A percentile compares a stretch with the other conserved stretches of the same genome.
Evolutionary conservation across 2,113 vertebrate species (phyloP).

Genomic region (Cottus gobio): DNA sequence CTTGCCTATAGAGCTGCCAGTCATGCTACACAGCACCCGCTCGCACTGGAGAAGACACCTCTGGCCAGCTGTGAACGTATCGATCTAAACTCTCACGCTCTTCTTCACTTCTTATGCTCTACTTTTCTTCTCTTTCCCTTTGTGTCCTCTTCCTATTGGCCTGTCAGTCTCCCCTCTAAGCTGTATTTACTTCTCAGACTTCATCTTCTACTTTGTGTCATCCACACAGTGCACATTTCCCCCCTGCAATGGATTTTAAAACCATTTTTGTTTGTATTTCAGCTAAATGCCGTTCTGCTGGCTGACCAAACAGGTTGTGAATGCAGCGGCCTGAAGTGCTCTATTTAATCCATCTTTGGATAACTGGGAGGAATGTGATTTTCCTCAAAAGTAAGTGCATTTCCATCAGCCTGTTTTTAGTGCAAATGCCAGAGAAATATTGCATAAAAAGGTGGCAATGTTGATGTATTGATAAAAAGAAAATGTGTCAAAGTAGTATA

Average conservation of each 20-base stretch:
- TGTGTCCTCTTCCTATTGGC: slow-evolving; percentile 28
- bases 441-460: neutral
- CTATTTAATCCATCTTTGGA: neutral
- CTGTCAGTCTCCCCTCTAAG: slow-evolving; percentile 48
- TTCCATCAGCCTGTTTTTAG: neutral
- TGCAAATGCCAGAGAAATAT: neutral
- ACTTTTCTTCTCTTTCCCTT: slow-evolving; percentile 42
- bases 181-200: slow-evolving; percentile 34
- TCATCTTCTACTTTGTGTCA: slow-evolving; percentile 23
- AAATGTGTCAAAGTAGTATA: neutral
- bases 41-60: slow-evolving; percentile 69
- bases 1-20: slow-evolving; percentile 78
- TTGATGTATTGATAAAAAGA: neutral
- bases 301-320: slow-evolving; percentile 13
- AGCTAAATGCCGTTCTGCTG: slow-evolving; percentile 8
- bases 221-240: slow-evolving; percentile 4
- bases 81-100: slow-evolving; percentile 66
- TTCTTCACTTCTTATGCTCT: slow-evolving; percentile 44
- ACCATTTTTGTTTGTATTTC: neutral
- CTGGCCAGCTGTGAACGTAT: slow-evolving; percentile 66
- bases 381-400: neutral
- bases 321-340: neutral
- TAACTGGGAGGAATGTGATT: neutral
- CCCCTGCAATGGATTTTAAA: slow-evolving; percentile 26
- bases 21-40: slow-evolving; percentile 65